Evolutionary conservation across 2,113 vertebrate species (phyloP).

Genomic region (Mionectes macconnelli): DNA sequence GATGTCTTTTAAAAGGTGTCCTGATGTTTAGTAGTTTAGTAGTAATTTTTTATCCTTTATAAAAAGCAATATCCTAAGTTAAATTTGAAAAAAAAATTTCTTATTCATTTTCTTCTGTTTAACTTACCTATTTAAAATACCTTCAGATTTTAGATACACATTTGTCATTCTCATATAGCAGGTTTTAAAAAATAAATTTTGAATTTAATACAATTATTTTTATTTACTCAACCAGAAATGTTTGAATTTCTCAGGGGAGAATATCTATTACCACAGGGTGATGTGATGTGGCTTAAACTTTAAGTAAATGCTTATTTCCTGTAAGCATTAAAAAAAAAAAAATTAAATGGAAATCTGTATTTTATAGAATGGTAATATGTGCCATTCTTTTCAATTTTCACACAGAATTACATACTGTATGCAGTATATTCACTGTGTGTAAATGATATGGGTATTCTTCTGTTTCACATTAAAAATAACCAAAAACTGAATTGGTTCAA

Average conservation of each 20-base stretch:
- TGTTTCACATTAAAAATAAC: conserved; percentile 65
- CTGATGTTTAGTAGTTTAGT: background rate
- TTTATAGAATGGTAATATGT: conserved; percentile 57
- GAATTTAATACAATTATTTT: background rate
- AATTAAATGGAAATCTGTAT: conserved; percentile 61
- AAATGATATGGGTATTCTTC: conserved; percentile 68
- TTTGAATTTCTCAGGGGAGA: conserved; percentile 27
- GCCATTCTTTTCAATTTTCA: conserved; percentile 70
- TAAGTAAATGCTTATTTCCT: conserved; percentile 69
- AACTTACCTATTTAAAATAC: background rate
- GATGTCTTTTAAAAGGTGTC: background rate
- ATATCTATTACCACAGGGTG: conserved; percentile 55
- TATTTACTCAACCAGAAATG: conserved; percentile 40
- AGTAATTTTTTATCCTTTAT: background rate
- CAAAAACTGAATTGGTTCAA: conserved; percentile 47
- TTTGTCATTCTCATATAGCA: background rate
- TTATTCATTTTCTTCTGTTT: background rate
- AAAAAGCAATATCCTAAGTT: background rate
- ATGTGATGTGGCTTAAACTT: conserved; percentile 65
- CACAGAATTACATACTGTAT: conserved; percentile 64
- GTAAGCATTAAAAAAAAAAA: conserved; percentile 49
- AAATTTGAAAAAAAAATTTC: background rate
- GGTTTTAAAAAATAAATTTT: conserved; percentile 21
- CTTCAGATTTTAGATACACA: background rate
- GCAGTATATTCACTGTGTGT: conserved; percentile 44